These are phyloP conservation scores for Hoplodrina blanda DNA, from an alignment of 2,888 invertebrate genomes.

Conservation along the genomic window DNA sequence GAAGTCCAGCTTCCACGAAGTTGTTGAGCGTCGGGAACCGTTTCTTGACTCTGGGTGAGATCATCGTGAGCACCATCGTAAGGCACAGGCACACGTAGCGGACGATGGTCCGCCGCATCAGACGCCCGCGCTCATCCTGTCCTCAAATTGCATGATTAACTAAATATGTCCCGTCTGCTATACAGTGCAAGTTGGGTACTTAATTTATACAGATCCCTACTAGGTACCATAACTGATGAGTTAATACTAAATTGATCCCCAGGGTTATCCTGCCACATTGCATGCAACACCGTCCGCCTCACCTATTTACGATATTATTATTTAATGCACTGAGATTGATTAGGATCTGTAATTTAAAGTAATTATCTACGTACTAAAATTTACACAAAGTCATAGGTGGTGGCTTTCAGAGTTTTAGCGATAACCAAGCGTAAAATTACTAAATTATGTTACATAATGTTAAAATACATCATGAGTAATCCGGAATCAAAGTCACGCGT, in stretches of 20 bases:
- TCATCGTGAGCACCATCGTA: conserved; percentile 96
- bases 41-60: conserved; percentile 96
- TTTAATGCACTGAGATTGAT: conserved; percentile 11
- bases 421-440: conserved; percentile 16
- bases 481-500: conserved; percentile 15
- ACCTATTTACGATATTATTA: neutral
- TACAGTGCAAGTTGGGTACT: conserved; percentile 15
- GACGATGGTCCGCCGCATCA: conserved; percentile 96
- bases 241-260: neutral
- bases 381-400: neutral
- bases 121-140: conserved; percentile 95
- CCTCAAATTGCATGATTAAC: conserved; percentile 64
- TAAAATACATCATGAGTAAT: conserved; percentile 29
- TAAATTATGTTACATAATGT: conserved; percentile 9
- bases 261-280: neutral
- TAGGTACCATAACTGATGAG: neutral
- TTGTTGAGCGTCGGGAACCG: conserved; percentile 96
- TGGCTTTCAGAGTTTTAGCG: neutral
- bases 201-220: neutral
- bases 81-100: conserved; percentile 96
- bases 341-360: neutral
- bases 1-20: conserved; percentile 95
- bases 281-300: neutral
- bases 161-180: conserved; percentile 45
- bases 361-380: neutral